Conservation (phyloP, 2,113 vertebrate species). For the Mellivora capensis region DNA sequence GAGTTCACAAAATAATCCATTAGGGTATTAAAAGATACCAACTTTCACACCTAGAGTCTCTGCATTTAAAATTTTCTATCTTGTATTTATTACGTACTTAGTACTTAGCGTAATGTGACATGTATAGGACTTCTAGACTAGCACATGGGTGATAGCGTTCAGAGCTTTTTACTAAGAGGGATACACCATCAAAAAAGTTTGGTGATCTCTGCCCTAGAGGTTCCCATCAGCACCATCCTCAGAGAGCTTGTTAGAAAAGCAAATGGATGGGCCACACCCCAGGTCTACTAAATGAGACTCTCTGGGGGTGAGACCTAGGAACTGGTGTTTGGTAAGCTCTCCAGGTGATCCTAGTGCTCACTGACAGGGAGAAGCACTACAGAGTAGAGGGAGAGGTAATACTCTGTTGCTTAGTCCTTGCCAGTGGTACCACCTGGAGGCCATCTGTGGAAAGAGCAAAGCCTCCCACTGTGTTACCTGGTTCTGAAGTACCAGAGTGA, state of each 20-base stretch:
- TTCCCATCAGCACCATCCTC: neutral
- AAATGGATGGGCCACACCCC: neutral
- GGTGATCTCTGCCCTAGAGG: neutral
- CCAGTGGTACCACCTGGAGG: neutral
- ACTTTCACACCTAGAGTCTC: neutral
- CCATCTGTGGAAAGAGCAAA: neutral
- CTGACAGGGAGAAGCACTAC: neutral
- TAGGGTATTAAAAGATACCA: neutral
- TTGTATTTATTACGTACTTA: neutral
- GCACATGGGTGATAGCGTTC: neutral
- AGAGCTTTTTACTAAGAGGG: neutral
- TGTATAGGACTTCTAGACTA: neutral
- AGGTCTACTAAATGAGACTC: neutral
- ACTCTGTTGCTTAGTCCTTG: neutral
- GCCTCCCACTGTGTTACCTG: conserved; percentile 82
- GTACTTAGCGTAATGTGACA: neutral
- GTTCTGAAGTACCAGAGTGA: conserved; percentile 90
- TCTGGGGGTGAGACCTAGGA: neutral
- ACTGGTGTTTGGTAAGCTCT: neutral
- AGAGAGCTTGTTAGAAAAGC: neutral
- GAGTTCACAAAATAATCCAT: neutral
- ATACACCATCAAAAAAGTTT: neutral
- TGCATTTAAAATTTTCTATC: neutral
- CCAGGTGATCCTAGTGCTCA: neutral
- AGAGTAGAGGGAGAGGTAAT: neutral